Percentiles rank a stretch among this genome's conserved stretches.
Evolutionary conservation across 2,113 vertebrate genomes (phyloP).

Genomic region (Rhipidura dahli): DNA sequence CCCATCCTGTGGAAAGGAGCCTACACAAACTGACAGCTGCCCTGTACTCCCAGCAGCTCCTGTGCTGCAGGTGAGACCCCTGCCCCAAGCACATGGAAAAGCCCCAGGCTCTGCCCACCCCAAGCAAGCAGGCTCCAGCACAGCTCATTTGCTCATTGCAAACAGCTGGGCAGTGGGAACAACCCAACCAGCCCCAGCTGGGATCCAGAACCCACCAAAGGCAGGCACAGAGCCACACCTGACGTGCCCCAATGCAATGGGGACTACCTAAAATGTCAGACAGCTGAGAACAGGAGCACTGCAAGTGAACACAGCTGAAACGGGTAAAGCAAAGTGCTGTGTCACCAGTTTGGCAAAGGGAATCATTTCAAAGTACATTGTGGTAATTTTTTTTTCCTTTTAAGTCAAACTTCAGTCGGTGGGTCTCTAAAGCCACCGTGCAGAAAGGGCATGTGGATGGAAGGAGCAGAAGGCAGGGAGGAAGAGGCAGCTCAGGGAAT

Average conservation of each 20-base stretch:
- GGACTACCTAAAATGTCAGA: not conserved
- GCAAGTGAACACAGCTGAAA: not conserved
- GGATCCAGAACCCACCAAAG: not conserved
- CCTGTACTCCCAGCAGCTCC: rapidly evolving
- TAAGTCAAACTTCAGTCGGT: not conserved
- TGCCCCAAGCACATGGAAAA: rapidly evolving
- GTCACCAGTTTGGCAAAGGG: not conserved
- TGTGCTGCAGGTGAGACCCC: rapidly evolving
- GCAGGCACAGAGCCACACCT: not conserved
- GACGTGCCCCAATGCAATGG: rapidly evolving
- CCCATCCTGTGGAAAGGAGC: rapidly evolving
- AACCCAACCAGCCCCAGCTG: not conserved
- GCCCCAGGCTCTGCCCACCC: rapidly evolving
- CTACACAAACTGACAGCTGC: rapidly evolving
- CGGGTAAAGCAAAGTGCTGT: not conserved
- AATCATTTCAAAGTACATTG: not conserved
- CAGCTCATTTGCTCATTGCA: not conserved
- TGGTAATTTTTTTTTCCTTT: not conserved
- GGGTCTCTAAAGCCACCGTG: not conserved
- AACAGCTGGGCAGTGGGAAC: not conserved
- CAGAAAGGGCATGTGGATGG: not conserved
- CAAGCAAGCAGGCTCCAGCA: not conserved
- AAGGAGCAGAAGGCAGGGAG: not conserved
- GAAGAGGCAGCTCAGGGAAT: not conserved
- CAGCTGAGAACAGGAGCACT: not conserved